Evolutionary conservation across 2,113 vertebrate species (phyloP).

Genomic region (Chauna torquata): DNA sequence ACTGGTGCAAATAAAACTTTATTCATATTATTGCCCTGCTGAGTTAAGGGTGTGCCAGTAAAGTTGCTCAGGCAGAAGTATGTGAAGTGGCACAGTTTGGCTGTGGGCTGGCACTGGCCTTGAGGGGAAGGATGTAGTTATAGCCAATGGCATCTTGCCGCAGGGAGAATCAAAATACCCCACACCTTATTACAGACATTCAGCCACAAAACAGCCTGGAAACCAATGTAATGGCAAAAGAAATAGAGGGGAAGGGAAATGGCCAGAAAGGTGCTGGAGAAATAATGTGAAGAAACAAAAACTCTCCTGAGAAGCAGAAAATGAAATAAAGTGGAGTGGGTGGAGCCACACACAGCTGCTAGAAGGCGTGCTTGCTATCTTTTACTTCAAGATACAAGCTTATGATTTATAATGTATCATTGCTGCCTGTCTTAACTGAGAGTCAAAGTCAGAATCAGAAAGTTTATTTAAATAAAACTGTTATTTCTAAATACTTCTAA

Average conservation of each 20-base stretch:
- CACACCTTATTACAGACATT: accelerated
- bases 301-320: background rate
- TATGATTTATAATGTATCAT: background rate
- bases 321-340: background rate
- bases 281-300: background rate
- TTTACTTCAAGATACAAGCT: background rate
- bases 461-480: background rate
- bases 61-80: background rate
- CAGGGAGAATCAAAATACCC: background rate
- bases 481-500: background rate
- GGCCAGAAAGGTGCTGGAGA: background rate
- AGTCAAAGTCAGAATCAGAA: background rate
- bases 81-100: background rate
- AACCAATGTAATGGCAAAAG: background rate
- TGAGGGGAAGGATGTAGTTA: background rate
- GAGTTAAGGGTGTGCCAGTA: background rate
- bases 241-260: background rate
- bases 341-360: background rate
- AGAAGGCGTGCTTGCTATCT: background rate
- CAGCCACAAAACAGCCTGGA: background rate
- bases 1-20: background rate
- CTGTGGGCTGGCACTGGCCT: background rate
- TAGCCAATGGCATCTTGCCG: background rate
- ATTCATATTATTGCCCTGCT: background rate
- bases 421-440: background rate